Conservation (phyloP, 2,113 vertebrate species). For the Tachysurus fulvidraco region DNA sequence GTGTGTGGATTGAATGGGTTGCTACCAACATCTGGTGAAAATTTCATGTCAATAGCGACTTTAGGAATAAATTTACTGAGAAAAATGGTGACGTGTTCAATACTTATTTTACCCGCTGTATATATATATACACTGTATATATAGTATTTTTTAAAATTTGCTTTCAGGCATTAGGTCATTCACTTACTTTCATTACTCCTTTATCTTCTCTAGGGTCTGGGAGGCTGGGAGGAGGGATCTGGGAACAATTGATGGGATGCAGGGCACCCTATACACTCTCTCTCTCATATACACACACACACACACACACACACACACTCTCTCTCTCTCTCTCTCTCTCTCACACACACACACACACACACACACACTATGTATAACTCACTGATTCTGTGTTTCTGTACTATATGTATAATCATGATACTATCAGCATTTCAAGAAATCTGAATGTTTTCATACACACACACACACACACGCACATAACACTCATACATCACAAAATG, state of each 20-base stretch:
- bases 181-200: neutral
- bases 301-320: neutral
- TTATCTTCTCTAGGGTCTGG: neutral
- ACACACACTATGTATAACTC: neutral
- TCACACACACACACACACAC: neutral
- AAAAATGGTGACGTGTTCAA: no score
- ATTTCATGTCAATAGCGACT: no score
- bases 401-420: neutral
- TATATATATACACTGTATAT: no score
- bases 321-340: no score
- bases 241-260: neutral
- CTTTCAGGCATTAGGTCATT: neutral
- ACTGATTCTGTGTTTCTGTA: neutral
- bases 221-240: neutral
- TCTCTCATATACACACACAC: neutral
- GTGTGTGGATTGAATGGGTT: no score
- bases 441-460: neutral
- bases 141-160: no score
- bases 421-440: neutral
- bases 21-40: no score
- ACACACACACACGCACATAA: neutral
- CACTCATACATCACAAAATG: neutral
- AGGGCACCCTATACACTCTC: neutral
- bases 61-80: no score
- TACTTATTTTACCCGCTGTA: no score